Evolutionary conservation across 1,140 invertebrate genomes (phyloP).

Genomic region (Drosophila chauvacae): DNA sequence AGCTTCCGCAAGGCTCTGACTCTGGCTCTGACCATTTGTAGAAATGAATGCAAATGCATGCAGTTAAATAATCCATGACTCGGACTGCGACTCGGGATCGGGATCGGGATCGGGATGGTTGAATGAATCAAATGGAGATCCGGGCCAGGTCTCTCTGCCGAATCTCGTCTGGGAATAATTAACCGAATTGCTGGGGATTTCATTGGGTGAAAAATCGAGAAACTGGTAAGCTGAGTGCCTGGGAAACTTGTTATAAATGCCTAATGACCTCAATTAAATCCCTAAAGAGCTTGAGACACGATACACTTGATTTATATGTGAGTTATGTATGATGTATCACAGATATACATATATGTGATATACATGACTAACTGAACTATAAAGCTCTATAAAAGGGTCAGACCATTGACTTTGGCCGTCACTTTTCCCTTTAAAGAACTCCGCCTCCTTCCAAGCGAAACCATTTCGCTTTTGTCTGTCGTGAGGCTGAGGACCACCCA

Average conservation of each 20-base stretch:
- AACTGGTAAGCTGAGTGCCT: background rate
- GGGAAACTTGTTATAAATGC: background rate
- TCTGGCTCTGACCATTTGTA: conserved; percentile 37
- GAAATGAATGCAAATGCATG: conserved; percentile 61
- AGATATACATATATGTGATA: too few relatives aligned
- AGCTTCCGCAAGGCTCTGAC: conserved; percentile 51
- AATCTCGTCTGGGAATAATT: conserved; percentile 23
- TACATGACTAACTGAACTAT: background rate
- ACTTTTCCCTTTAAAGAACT: background rate
- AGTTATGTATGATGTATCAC: background rate
- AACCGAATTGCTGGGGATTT: conserved; percentile 14
- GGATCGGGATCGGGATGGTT: background rate
- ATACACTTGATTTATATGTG: too few relatives aligned
- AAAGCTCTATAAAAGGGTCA: background rate
- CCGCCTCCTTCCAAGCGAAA: background rate
- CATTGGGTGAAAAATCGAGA: conserved; percentile 12
- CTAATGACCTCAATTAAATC: background rate
- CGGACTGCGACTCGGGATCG: background rate
- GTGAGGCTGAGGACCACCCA: conserved; percentile 15
- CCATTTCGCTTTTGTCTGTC: conserved; percentile 13
- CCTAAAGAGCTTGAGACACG: background rate
- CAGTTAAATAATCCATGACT: conserved; percentile 39
- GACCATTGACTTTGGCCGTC: background rate
- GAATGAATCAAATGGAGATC: conserved; percentile 21
- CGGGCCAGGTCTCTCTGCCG: background rate